Conservation (phyloP, 2,113 vertebrate species). For the Rhagologus leucostigma region DNA sequence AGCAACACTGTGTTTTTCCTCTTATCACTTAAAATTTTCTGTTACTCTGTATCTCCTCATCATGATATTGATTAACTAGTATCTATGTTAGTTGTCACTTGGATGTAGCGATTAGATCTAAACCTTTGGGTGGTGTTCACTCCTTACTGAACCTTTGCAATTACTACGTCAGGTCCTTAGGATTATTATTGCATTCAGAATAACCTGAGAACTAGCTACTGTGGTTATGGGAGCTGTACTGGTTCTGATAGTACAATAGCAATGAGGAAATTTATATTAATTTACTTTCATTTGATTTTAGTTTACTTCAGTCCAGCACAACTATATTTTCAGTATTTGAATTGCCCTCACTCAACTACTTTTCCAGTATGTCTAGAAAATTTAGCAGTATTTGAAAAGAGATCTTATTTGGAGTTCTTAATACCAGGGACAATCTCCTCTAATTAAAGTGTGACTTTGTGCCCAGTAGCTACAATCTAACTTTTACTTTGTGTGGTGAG, state of each 20-base stretch:
- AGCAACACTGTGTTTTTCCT: not conserved
- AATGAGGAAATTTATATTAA: not conserved
- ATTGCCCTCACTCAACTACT: not conserved
- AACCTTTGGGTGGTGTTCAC: not conserved
- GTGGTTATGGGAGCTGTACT: not conserved
- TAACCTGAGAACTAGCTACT: not conserved
- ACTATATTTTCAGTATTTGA: not conserved
- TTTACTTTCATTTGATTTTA: not conserved
- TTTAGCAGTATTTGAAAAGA: not conserved
- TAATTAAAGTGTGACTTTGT: not conserved
- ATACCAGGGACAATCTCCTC: accelerated
- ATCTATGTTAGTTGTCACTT: not conserved
- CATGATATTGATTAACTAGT: not conserved
- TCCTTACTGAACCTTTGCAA: not conserved
- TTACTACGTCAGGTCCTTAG: not conserved
- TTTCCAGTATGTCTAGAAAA: not conserved
- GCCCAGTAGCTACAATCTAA: not conserved
- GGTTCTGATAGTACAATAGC: not conserved
- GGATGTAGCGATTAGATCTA: not conserved
- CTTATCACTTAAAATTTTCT: not conserved
- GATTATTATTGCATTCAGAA: not conserved
- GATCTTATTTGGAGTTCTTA: not conserved
- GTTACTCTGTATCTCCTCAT: not conserved
- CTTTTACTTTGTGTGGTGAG: not conserved
- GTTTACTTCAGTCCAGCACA: not conserved